These are phyloP conservation scores for Hirudinaria manillensis DNA, from an alignment of 2,888 invertebrate genomes.

Conservation along the genomic window DNA sequence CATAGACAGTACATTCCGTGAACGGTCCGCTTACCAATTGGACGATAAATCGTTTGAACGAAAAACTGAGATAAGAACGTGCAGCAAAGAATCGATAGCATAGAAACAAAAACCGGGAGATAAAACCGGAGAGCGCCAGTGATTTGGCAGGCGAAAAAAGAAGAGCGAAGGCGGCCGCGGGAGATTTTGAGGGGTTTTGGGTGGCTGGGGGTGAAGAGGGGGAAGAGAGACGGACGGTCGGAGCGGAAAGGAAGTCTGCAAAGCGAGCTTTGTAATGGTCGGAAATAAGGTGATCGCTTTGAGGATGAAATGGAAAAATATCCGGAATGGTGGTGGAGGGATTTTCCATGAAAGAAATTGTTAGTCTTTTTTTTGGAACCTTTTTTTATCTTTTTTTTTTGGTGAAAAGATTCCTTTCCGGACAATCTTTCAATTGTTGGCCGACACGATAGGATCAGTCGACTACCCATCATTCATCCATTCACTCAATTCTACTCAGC, in stretches of 20 bases:
- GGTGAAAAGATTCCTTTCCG: no score
- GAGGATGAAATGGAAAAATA: neutral
- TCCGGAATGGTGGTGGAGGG: no score
- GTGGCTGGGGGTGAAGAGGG: neutral
- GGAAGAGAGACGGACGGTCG: conserved; percentile 6
- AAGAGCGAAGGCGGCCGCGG: no score
- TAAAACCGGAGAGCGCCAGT: no score
- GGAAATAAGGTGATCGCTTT: neutral
- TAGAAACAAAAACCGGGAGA: neutral
- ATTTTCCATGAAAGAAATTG: no score
- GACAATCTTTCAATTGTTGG: no score
- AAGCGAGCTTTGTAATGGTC: neutral
- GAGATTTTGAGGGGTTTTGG: neutral
- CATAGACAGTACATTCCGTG: neutral
- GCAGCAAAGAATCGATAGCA: conserved; percentile 8
- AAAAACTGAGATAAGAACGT: conserved; percentile 2
- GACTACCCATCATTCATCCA: no score
- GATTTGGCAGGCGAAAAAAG: neutral
- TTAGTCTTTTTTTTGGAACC: no score
- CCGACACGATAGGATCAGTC: no score
- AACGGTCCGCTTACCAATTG: conserved; percentile 16
- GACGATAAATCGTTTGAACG: conserved; percentile 18
- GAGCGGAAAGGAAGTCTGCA: neutral
- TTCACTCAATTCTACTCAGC: no score
- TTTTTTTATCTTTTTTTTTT: no score